Percentiles rank a stretch among this genome's conserved stretches.
Evolutionary conservation across 2,797 vertebrate species (phyloP).

Genomic region (Epinephelus coioides): DNA sequence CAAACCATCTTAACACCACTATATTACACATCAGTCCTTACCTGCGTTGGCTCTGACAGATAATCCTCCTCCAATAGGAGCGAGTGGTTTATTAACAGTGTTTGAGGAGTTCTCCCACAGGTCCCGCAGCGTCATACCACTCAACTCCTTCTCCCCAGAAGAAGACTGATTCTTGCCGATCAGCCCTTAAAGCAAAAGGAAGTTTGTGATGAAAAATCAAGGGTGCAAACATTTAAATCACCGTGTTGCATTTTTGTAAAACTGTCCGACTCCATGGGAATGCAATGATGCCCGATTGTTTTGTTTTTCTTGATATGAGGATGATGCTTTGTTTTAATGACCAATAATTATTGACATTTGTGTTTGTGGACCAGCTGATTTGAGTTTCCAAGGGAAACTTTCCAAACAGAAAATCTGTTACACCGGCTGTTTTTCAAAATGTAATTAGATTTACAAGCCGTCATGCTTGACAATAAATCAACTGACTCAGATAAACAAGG

Average conservation of each 20-base stretch:
- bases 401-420: neutral
- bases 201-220: neutral
- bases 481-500: neutral
- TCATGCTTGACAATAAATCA: constrained; percentile 1
- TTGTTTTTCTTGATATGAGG: neutral
- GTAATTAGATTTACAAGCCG: neutral
- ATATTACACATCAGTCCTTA: constrained; percentile 69
- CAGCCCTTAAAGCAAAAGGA: constrained; percentile 85
- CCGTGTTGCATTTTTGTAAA: neutral
- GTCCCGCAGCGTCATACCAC: constrained; percentile 78
- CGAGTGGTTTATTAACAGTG: constrained; percentile 86
- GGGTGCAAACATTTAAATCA: neutral
- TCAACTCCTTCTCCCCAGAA: constrained; percentile 85
- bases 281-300: too few species aligned
- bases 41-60: constrained; percentile 90
- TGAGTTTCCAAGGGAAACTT: too few species aligned
- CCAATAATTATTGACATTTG: neutral
- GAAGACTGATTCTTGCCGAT: constrained; percentile 90
- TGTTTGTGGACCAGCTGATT: neutral
- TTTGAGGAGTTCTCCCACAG: constrained; percentile 89
- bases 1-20: constrained; percentile 18
- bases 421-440: neutral
- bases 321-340: neutral
- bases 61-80: constrained; percentile 85
- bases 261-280: neutral